Percentiles rank a stretch among this genome's conserved stretches.
These are phyloP conservation scores for Sarcophaga caerulescens DNA, from an alignment of 2,888 invertebrate species.

Conservation along the genomic window DNA sequence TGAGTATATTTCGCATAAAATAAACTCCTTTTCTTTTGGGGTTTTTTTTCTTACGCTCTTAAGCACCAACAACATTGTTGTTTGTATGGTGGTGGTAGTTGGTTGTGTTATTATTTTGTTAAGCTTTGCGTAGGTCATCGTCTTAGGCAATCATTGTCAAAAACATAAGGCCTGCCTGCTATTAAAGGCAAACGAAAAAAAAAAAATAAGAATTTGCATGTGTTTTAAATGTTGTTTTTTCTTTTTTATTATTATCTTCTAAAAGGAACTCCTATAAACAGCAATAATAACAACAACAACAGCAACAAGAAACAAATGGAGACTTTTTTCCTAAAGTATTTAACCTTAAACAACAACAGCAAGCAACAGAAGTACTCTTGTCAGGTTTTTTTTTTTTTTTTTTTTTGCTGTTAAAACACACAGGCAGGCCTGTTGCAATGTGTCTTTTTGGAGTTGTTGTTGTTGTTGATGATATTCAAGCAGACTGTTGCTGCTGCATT, in stretches of 20 bases:
- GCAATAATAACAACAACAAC: slow-evolving; percentile 5
- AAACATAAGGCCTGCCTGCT: slow-evolving; percentile 1
- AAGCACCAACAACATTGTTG: background rate
- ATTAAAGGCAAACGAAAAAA: background rate
- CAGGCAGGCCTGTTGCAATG: slow-evolving; percentile 60
- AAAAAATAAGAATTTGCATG: slow-evolving; percentile 66
- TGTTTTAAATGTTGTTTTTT: slow-evolving; percentile 34
- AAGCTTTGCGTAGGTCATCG: slow-evolving; percentile 77
- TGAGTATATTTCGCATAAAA: too few species aligned
- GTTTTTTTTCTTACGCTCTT: slow-evolving; percentile 30
- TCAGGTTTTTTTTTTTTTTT: slow-evolving; percentile 26
- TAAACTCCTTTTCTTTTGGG: background rate
- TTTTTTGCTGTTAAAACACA: slow-evolving; percentile 11
- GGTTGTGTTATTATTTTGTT: slow-evolving; percentile 11
- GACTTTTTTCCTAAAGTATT: slow-evolving; percentile 63
- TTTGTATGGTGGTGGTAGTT: slow-evolving; percentile 1
- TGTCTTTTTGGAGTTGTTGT: slow-evolving; percentile 6
- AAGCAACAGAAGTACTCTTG: slow-evolving; percentile 33
- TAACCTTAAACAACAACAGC: slow-evolving; percentile 51
- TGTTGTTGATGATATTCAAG: slow-evolving; percentile 21
- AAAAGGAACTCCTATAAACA: slow-evolving; percentile 72
- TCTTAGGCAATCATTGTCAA: slow-evolving; percentile 36
- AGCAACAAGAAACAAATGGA: slow-evolving; percentile 27
- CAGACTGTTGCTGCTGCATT: slow-evolving; percentile 58
- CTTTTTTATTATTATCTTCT: too few species aligned